Base-by-base conservation (phyloP, 2,797 vertebrate genomes). In the Rhodeus uyekii region DNA sequence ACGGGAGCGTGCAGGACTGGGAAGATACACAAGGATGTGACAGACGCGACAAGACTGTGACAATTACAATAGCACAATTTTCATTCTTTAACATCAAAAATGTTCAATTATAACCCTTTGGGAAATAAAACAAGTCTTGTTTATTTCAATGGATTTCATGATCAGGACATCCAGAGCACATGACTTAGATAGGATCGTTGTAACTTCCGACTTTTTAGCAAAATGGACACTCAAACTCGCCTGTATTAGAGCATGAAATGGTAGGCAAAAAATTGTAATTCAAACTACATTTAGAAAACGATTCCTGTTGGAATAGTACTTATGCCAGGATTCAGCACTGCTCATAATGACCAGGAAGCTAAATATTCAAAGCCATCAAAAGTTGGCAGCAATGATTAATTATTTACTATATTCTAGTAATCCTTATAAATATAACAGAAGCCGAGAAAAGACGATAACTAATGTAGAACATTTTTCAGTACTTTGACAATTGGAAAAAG, bases 371-470 rank as follows among this genome's bases (percentile, higher is more conserved):
- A 71, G 34, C 13, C 65, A 71, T 32, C 19, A 34, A 29, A 71
- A 42, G 42, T 50, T 50, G 32, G 42, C 76, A 48, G 76, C 0
- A 8, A 36, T 60, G 13, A 36, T 61, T 13, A 46, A 71, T 60
- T 27, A 67, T 78, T 39, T 14, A 69, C 8, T 42, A 60, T 46
- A 71, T 34, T 71, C 50, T 36, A 71, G 38, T 71, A 34, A 46
- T 60, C 18, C 46, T 77, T 27, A 65, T 50, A 50, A 65, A 77
- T 77, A 36, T 48, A 78, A 53, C 32, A 67, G 63, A 55, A 55
- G 71, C 44, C 22, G 46, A 53, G 63, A 67, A 65, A 67, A 78
- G 5, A 53, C n/a, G 2, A 44, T 48, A 77, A 77, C 32, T 36
- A 64, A 48, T 65, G 42, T 24, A 48, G 60, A 77, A 36, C 8